Conservation (phyloP, 1,140 invertebrate genomes). For the Lucilia cuprina region DNA sequence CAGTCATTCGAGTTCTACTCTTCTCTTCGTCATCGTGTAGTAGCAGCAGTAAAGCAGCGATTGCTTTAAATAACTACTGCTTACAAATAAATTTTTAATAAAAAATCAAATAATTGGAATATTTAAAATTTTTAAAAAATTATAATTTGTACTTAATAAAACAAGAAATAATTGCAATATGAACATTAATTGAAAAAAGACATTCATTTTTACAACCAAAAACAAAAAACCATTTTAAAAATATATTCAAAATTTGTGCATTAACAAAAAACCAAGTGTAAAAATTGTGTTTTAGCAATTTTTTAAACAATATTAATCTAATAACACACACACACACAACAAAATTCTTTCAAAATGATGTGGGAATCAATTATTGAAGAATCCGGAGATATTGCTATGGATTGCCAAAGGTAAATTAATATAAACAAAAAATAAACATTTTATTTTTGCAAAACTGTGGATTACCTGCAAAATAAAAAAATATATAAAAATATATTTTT, state of each 20-base stretch:
- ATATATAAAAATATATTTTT: not conserved
- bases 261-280: constrained; percentile 40
- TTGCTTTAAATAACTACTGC: constrained; percentile 18
- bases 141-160: constrained; percentile 10
- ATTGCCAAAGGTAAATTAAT: constrained; percentile 58
- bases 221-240: not conserved
- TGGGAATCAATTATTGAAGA: constrained; percentile 59
- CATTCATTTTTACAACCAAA: not conserved
- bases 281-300: constrained; percentile 62
- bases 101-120: not conserved
- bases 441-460: constrained; percentile 35
- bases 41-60: constrained; percentile 5
- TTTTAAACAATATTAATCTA: constrained; percentile 18
- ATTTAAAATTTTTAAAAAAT: not conserved
- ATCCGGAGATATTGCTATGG: constrained; percentile 51
- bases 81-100: not conserved
- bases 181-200: constrained; percentile 20
- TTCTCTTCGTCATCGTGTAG: constrained; percentile 20
- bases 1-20: constrained; percentile 37
- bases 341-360: constrained; percentile 51
- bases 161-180: constrained; percentile 35
- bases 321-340: constrained; percentile 38
- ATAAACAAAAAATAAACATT: constrained; percentile 38
- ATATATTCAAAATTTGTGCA: constrained; percentile 36
- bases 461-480: constrained; percentile 27